Percentiles rank a stretch among this genome's conserved stretches.
Evolutionary conservation across 2,113 vertebrate species (phyloP).

Genomic region (Rynchops niger): DNA sequence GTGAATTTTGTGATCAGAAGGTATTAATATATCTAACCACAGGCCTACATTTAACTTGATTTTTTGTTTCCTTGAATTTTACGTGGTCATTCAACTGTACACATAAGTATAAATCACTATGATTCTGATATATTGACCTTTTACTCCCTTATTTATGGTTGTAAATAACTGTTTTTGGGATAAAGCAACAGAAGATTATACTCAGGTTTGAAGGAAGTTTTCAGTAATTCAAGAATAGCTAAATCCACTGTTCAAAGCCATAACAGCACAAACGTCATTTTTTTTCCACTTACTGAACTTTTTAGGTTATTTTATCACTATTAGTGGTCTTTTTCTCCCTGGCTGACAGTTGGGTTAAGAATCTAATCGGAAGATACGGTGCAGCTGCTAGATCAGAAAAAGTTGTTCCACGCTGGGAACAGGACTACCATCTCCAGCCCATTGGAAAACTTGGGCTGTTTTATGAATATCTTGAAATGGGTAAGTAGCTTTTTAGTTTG

Average conservation of each 20-base stretch:
- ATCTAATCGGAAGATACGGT: constrained; percentile 81
- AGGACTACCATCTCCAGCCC: constrained; percentile 87
- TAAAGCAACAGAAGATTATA: not conserved
- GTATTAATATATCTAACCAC: not conserved
- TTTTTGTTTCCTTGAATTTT: not conserved
- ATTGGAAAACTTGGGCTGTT: constrained; percentile 87
- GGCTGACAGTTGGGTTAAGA: constrained; percentile 86
- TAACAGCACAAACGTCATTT: not conserved
- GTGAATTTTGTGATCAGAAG: not conserved
- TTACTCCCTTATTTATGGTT: not conserved
- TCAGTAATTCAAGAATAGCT: not conserved
- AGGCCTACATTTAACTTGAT: not conserved
- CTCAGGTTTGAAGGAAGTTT: not conserved
- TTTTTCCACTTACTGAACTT: not conserved
- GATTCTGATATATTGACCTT: not conserved
- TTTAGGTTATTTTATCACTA: not conserved
- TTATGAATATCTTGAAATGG: constrained; percentile 96
- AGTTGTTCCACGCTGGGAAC: constrained; percentile 86
- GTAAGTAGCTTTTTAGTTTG: constrained; percentile 70
- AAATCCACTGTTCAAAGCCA: not conserved
- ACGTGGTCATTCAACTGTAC: not conserved
- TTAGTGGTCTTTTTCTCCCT: constrained; percentile 20
- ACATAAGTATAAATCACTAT: not conserved
- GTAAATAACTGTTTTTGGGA: not conserved
- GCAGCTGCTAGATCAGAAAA: constrained; percentile 72